These are phyloP conservation scores for Montipora foliosa DNA, from an alignment of 64 coral and sea anemone species.

Conservation along the genomic window DNA sequence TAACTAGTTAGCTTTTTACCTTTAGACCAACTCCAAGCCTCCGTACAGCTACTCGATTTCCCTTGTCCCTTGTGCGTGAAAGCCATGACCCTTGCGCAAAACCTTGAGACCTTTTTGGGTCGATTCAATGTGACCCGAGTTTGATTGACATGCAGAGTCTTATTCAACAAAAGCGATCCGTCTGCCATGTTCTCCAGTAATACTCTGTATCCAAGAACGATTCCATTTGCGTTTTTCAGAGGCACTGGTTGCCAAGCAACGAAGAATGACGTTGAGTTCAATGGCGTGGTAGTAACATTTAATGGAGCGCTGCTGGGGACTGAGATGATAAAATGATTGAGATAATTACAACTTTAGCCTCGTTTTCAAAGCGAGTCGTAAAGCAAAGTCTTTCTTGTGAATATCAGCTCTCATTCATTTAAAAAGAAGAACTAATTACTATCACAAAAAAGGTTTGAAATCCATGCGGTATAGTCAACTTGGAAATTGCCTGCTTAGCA, in stretches of 20 bases:
- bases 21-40: constrained; percentile 60
- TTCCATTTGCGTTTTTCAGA: constrained; percentile 23
- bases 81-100: constrained; percentile 62
- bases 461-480: no score
- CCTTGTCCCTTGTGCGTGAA: constrained; percentile 71
- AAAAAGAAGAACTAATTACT: no score
- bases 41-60: constrained; percentile 10
- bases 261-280: constrained; percentile 49
- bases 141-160: constrained; percentile 20
- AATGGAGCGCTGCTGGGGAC: constrained; percentile 39
- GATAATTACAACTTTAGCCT: not conserved
- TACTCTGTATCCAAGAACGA: constrained; percentile 67
- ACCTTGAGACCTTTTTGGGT: not conserved
- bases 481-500: no score
- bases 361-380: no score
- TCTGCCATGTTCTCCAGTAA: constrained; percentile 33
- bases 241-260: constrained; percentile 73
- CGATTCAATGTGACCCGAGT: not conserved
- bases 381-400: no score
- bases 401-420: no score
- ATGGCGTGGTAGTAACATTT: constrained; percentile 26
- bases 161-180: not conserved
- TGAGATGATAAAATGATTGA: not conserved
- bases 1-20: constrained; percentile 16
- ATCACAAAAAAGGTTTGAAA: no score